These are phyloP conservation scores for Otolemur garnettii DNA, from an alignment of 2,113 vertebrate genomes.

Conservation along the genomic window DNA sequence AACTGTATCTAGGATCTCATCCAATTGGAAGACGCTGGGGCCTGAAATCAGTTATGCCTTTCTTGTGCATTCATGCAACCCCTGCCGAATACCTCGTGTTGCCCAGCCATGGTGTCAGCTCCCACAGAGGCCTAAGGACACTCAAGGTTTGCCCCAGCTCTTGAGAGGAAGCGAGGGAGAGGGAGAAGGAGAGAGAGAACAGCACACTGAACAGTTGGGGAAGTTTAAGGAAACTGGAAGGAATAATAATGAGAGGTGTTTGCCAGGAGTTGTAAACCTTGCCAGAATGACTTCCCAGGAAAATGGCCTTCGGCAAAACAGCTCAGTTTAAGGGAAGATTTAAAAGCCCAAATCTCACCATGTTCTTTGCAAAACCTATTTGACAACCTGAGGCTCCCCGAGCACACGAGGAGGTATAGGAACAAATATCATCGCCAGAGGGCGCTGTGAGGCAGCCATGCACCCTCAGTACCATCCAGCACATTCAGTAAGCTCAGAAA, in stretches of 20 bases:
- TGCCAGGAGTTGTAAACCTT: neutral
- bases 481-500: neutral
- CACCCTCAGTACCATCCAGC: accelerated
- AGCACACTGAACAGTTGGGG: neutral
- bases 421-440: neutral
- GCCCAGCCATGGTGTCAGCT: neutral
- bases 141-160: neutral
- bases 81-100: neutral
- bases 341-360: neutral
- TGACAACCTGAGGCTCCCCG: neutral
- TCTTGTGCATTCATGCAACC: neutral
- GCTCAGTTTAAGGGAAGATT: neutral
- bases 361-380: neutral
- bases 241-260: neutral
- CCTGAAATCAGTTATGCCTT: neutral
- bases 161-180: neutral
- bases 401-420: neutral
- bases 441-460: neutral
- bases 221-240: neutral
- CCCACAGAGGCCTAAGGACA: neutral
- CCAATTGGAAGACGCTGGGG: neutral
- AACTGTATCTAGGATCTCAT: neutral
- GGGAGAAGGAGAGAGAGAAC: neutral
- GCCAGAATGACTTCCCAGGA: neutral
- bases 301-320: neutral